A percentile compares a stretch with the other conserved stretches of the same genome.
Evolutionary conservation across 2,888 invertebrate species (phyloP).

Genomic region (Cephus nigrinus): DNA sequence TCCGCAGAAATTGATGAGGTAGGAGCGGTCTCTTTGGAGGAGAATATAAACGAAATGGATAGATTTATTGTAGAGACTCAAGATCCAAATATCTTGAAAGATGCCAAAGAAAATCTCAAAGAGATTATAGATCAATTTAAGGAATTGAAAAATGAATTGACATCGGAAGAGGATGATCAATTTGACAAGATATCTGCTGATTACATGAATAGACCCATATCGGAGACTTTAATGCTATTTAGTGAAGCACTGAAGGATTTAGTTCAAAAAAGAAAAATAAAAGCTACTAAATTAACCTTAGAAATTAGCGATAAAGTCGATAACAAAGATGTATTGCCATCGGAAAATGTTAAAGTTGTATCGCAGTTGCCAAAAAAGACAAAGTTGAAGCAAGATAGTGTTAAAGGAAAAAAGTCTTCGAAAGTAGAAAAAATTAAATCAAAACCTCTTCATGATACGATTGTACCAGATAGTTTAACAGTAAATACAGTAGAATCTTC

Average conservation of each 20-base stretch:
- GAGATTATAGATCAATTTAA: slow-evolving; percentile 61
- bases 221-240: slow-evolving; percentile 56
- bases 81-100: slow-evolving; percentile 33
- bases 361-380: background rate
- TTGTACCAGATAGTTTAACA: background rate
- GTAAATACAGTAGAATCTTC: background rate
- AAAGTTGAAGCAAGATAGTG: slow-evolving; percentile 24
- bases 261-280: slow-evolving; percentile 40
- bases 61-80: slow-evolving; percentile 28
- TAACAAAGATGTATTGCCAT: slow-evolving; percentile 39
- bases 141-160: slow-evolving; percentile 54
- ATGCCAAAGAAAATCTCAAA: slow-evolving; percentile 55
- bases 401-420: slow-evolving; percentile 4
- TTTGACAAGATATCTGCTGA: slow-evolving; percentile 53
- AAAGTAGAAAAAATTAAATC: background rate
- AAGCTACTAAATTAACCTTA: slow-evolving; percentile 10
- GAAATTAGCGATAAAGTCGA: slow-evolving; percentile 39
- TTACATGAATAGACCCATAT: slow-evolving; percentile 54
- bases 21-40: slow-evolving; percentile 27
- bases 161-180: slow-evolving; percentile 50
- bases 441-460: background rate
- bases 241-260: slow-evolving; percentile 57
- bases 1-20: slow-evolving; percentile 24
- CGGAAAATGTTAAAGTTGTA: slow-evolving; percentile 17
- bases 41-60: slow-evolving; percentile 32